phyloP scores from a whole-genome alignment of 2,113 vertebrate genomes.

The Oxyruncus cristatus region DNA sequence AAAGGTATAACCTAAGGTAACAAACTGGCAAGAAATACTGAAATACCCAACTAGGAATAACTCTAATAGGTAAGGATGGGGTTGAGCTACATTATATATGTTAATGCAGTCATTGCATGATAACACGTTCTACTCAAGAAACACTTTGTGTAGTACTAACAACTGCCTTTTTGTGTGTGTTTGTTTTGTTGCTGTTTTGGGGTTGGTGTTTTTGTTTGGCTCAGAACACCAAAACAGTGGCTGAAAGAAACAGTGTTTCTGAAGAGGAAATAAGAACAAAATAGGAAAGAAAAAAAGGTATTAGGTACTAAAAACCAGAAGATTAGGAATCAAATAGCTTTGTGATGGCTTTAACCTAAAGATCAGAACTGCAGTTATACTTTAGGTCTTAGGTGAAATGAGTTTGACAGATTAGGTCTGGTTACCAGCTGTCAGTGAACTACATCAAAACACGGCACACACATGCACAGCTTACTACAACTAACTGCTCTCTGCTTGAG shows the following conservation, averaged over 20 bases:
- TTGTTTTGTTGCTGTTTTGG: neutral
- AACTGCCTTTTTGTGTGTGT: accelerated
- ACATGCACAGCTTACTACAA: neutral
- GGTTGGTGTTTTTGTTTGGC: neutral
- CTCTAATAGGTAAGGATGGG: neutral
- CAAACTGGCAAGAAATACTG: neutral
- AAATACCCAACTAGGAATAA: neutral
- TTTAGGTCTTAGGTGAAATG: constrained; percentile 61
- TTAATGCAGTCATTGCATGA: neutral
- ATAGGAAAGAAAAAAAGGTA: neutral
- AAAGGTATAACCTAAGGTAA: neutral
- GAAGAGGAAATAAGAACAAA: neutral
- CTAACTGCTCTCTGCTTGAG: constrained; percentile 49
- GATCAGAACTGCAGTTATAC: constrained; percentile 48
- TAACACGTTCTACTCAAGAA: neutral
- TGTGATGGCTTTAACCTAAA: constrained; percentile 29
- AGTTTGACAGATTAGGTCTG: constrained; percentile 67
- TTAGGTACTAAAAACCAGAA: constrained; percentile 24
- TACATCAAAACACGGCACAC: constrained; percentile 57
- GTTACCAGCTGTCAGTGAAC: constrained; percentile 63
- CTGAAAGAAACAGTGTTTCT: neutral
- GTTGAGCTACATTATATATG: neutral
- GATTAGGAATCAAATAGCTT: constrained; percentile 42
- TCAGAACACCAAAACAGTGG: neutral
- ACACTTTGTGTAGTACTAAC: accelerated